Conservation (phyloP, 2,888 invertebrate species). For the Dasysyrphus tricinctus region DNA sequence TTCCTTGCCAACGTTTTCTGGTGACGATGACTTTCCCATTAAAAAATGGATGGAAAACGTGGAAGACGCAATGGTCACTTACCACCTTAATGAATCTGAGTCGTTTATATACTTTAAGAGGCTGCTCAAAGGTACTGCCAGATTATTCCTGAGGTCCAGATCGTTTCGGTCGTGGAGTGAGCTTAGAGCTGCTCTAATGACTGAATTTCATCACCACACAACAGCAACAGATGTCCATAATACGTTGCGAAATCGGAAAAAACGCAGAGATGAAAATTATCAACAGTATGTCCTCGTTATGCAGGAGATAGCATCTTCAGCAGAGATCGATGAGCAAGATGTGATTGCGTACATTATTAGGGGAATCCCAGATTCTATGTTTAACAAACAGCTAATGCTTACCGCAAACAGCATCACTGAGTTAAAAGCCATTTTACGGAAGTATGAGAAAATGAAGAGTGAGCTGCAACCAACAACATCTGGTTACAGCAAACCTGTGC, state of each 20-base stretch:
- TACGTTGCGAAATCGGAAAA: conserved; percentile 33
- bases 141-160: conserved; percentile 19
- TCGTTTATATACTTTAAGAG: not conserved
- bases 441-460: conserved; percentile 39
- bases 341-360: conserved; percentile 1
- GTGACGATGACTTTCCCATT: conserved; percentile 30
- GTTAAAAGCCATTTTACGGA: conserved; percentile 18
- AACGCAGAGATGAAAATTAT: conserved; percentile 33
- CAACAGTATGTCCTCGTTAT: conserved; percentile 43
- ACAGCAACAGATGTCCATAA: conserved; percentile 50
- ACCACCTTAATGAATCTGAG: conserved; percentile 16
- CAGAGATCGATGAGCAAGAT: conserved; percentile 22
- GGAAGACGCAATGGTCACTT: conserved; percentile 31
- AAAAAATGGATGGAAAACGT: conserved; percentile 36
- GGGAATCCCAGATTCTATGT: conserved; percentile 31
- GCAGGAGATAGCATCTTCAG: conserved; percentile 9
- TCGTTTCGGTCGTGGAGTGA: conserved; percentile 30
- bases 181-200: conserved; percentile 29
- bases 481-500: not conserved
- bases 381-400: conserved; percentile 38
- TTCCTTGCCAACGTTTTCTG: conserved; percentile 25
- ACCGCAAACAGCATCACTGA: conserved; percentile 38
- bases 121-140: conserved; percentile 46
- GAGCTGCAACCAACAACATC: conserved; percentile 24
- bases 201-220: conserved; percentile 37